Percentiles rank a stretch among this genome's conserved stretches.
Conservation (phyloP, 2,888 invertebrate species). For the Plebejus melissa region DNA sequence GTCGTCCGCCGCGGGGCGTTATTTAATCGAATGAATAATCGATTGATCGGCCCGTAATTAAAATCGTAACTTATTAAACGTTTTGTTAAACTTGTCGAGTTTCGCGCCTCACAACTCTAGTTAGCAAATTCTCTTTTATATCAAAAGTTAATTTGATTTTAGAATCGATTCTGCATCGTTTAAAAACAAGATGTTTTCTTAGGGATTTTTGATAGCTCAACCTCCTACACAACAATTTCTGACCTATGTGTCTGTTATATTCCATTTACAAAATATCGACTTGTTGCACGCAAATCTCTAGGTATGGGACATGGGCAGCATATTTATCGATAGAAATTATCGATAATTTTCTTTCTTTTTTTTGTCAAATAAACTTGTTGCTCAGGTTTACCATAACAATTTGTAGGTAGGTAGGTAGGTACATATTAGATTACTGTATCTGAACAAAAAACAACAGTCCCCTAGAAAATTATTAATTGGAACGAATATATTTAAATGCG, state of each 20-base stretch:
- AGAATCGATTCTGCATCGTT: background rate
- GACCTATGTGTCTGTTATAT: background rate
- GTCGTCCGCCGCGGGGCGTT: constrained; percentile 70
- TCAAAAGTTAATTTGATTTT: background rate
- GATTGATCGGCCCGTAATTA: constrained; percentile 70
- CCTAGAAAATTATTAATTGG: too few species aligned
- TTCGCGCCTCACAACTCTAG: constrained; percentile 54
- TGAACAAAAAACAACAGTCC: too few species aligned
- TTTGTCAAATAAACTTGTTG: background rate
- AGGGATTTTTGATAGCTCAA: background rate
- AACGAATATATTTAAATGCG: too few species aligned
- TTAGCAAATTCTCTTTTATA: constrained; percentile 27
- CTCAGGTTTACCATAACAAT: background rate
- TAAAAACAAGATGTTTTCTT: background rate
- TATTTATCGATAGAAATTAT: background rate
- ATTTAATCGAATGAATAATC: constrained; percentile 77
- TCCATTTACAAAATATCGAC: background rate
- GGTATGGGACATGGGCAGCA: background rate
- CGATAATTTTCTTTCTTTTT: background rate
- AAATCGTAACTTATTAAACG: constrained; percentile 77
- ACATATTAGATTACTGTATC: too few species aligned
- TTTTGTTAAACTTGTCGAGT: constrained; percentile 73
- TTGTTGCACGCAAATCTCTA: background rate
- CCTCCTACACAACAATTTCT: background rate
- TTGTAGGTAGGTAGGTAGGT: background rate